A percentile compares a stretch with the other conserved stretches of the same genome.
phyloP scores from a whole-genome alignment of 2,113 vertebrate species.

The Bostrychus sinensis region DNA sequence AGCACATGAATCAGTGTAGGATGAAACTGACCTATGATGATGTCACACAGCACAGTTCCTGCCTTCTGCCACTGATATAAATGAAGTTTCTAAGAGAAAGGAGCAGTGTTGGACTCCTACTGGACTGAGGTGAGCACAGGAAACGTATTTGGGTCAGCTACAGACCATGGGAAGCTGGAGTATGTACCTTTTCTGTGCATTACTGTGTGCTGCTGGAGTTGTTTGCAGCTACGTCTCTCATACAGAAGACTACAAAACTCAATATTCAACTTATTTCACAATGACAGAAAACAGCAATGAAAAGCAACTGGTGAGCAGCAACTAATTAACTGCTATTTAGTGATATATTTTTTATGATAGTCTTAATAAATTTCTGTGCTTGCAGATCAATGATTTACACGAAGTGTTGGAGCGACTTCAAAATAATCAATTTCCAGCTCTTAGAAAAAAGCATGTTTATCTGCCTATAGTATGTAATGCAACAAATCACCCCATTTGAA shows the following conservation, averaged over 20 bases:
- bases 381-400: constrained; percentile 67
- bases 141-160: constrained; percentile 65
- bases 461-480: constrained; percentile 57
- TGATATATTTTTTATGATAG: neutral
- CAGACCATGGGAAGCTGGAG: constrained; percentile 50
- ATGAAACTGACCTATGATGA: constrained; percentile 15
- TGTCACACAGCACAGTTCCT: constrained; percentile 52
- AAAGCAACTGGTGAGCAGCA: constrained; percentile 69
- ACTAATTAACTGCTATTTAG: neutral
- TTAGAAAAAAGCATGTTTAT: constrained; percentile 62
- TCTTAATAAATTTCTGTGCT: neutral
- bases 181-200: constrained; percentile 37
- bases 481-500: constrained; percentile 1
- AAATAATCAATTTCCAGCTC: constrained; percentile 56
- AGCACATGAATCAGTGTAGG: neutral
- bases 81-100: constrained; percentile 45
- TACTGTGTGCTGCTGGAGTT: constrained; percentile 50
- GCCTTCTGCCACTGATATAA: constrained; percentile 49
- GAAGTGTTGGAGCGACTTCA: constrained; percentile 69
- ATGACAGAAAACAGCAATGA: constrained; percentile 52
- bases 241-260: constrained; percentile 48
- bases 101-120: constrained; percentile 27
- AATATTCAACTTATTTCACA: constrained; percentile 54
- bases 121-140: constrained; percentile 41
- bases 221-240: constrained; percentile 25